These are phyloP conservation scores for Asobara japonica DNA, from an alignment of 1,140 invertebrate genomes.

Conservation along the genomic window DNA sequence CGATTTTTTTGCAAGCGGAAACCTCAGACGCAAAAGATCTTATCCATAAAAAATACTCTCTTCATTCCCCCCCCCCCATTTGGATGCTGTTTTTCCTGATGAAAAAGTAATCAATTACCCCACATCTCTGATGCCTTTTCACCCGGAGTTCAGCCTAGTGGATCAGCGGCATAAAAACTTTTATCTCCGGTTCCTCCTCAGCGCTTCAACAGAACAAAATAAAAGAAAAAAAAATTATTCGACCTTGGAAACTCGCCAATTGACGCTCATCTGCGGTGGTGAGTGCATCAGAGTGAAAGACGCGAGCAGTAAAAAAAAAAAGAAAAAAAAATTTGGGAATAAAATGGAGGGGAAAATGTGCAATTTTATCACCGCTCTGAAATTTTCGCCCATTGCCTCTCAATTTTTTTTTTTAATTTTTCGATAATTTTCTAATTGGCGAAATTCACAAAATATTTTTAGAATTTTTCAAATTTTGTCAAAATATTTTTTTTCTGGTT, in stretches of 20 bases:
- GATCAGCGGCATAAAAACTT: slow-evolving; percentile 7
- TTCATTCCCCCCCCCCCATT: too few species aligned
- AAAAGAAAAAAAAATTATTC: neutral
- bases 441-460: too few species aligned
- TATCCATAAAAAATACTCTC: too few species aligned
- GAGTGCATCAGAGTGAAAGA: slow-evolving; percentile 9
- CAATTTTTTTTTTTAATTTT: too few species aligned
- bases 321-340: neutral
- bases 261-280: neutral
- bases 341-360: slow-evolving; percentile 3
- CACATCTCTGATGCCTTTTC: slow-evolving; percentile 8
- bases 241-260: slow-evolving; percentile 14
- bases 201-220: neutral
- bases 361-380: too few species aligned
- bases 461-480: too few species aligned
- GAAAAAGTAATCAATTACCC: slow-evolving; percentile 13
- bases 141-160: neutral
- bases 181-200: slow-evolving; percentile 15
- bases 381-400: too few species aligned
- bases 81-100: too few species aligned
- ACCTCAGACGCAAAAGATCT: too few species aligned
- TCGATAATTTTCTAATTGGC: too few species aligned
- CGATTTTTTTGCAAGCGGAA: too few species aligned
- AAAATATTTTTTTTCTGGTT: too few species aligned
- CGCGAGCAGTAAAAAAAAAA: neutral